Conservation (phyloP, 2,888 invertebrate species). For the Drosophila siamana region DNA sequence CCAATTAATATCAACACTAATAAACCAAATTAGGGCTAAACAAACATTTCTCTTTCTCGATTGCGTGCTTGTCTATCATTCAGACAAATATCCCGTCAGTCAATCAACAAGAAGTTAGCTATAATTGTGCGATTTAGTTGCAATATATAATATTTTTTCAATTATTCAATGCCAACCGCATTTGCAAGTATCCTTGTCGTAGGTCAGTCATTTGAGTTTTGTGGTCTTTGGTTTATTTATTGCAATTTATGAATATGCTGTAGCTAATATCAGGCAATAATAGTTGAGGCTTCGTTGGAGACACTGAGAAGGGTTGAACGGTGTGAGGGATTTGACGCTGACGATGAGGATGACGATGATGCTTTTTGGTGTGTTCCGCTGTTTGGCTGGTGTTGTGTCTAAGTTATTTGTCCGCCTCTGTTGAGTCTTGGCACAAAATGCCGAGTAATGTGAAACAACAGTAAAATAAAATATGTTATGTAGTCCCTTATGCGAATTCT, state of each 20-base stretch:
- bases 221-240: neutral
- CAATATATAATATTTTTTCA: no score
- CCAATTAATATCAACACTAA: no score
- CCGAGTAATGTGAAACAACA: slow-evolving; percentile 68
- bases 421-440: slow-evolving; percentile 54
- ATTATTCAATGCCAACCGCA: no score
- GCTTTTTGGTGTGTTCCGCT: neutral
- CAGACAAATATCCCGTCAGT: no score
- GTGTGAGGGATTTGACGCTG: slow-evolving; percentile 12
- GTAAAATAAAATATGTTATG: slow-evolving; percentile 70
- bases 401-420: slow-evolving; percentile 52
- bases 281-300: slow-evolving; percentile 1
- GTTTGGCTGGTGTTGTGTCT: slow-evolving; percentile 26
- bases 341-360: neutral
- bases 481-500: slow-evolving; percentile 68
- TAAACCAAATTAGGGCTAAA: no score
- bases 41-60: no score
- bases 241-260: slow-evolving; percentile 9
- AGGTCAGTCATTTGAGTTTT: neutral
- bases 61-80: no score
- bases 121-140: no score
- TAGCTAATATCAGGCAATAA: slow-evolving; percentile 1
- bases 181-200: neutral
- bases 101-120: no score
- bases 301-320: slow-evolving; percentile 38